phyloP scores from a whole-genome alignment of 1,140 invertebrate species.

The Galendromus occidentalis region DNA sequence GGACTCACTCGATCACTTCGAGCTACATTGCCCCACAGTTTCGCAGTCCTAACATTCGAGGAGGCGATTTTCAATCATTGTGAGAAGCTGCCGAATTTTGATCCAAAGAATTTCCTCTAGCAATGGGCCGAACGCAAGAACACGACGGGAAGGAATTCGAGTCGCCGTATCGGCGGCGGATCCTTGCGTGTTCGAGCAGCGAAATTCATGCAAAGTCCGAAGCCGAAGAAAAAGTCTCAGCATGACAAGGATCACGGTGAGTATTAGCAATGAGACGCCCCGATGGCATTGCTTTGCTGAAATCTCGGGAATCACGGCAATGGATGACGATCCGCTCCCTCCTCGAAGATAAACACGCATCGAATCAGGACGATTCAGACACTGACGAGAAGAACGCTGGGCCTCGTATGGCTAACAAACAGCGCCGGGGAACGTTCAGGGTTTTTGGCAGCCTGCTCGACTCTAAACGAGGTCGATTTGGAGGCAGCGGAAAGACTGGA shows the following conservation, averaged over 20 bases:
- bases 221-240: neutral
- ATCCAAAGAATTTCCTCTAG: neutral
- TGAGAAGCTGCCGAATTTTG: neutral
- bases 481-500: neutral
- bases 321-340: neutral
- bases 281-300: neutral
- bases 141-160: neutral
- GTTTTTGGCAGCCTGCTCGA: neutral
- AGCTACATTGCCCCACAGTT: too few species aligned
- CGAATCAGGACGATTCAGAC: neutral
- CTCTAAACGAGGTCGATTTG: constrained; percentile 1
- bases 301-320: neutral
- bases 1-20: too few species aligned
- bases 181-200: neutral
- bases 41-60: too few species aligned
- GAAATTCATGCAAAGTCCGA: constrained; percentile 3
- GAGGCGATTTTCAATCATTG: neutral
- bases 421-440: neutral
- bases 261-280: neutral
- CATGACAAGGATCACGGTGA: neutral
- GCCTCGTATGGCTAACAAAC: neutral
- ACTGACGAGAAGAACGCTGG: constrained; percentile 4
- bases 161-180: neutral
- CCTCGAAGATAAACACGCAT: neutral
- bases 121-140: constrained; percentile 9